Conservation (phyloP, 2,888 invertebrate species). For the Erebia ligea region DNA sequence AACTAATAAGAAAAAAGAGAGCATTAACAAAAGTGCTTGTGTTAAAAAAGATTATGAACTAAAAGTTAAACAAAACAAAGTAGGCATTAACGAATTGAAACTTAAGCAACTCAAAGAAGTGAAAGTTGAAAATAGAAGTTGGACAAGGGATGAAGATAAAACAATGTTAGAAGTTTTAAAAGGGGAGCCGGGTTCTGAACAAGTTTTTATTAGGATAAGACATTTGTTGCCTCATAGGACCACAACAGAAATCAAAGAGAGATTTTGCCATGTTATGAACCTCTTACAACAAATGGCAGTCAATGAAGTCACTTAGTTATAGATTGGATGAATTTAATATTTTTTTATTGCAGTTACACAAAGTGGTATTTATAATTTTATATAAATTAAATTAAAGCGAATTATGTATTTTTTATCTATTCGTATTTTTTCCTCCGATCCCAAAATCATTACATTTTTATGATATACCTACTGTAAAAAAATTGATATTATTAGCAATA, state of each 20-base stretch:
- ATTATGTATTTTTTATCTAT: slow-evolving; percentile 46
- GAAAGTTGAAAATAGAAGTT: slow-evolving; percentile 63
- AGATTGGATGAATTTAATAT: slow-evolving; percentile 51
- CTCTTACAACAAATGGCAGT: slow-evolving; percentile 85
- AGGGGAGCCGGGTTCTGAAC: slow-evolving; percentile 85
- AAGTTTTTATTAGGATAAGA: slow-evolving; percentile 84
- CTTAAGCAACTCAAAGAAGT: slow-evolving; percentile 35
- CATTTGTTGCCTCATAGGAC: slow-evolving; percentile 79
- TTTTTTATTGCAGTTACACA: slow-evolving; percentile 48
- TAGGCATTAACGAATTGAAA: slow-evolving; percentile 31
- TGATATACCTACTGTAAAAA: not conserved
- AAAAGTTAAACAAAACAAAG: slow-evolving; percentile 37
- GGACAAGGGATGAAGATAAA: slow-evolving; percentile 93
- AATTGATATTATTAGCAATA: not conserved
- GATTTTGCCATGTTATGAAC: slow-evolving; percentile 84
- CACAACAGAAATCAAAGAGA: slow-evolving; percentile 82
- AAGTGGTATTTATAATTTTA: slow-evolving; percentile 71
- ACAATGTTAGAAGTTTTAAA: slow-evolving; percentile 90
- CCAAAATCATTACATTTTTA: not conserved
- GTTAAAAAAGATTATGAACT: slow-evolving; percentile 46
- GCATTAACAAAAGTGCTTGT: slow-evolving; percentile 53
- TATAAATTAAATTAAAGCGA: slow-evolving; percentile 58
- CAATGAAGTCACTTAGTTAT: slow-evolving; percentile 69
- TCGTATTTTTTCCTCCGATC: slow-evolving; percentile 42
- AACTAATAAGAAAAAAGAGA: slow-evolving; percentile 56